These are phyloP conservation scores for Spialia ferax DNA, from an alignment of 2,888 invertebrate species.

Conservation along the genomic window DNA sequence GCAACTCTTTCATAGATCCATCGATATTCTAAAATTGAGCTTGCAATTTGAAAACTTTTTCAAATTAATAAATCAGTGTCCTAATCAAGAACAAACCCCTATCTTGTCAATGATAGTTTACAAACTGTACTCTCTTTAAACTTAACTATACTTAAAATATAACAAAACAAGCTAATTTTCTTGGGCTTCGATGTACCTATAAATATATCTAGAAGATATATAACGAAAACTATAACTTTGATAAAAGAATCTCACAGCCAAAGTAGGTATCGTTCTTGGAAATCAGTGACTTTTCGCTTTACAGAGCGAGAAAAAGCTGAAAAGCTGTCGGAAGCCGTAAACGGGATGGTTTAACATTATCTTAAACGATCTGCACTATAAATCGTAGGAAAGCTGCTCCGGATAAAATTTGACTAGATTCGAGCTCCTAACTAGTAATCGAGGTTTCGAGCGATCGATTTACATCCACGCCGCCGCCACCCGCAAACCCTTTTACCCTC, in stretches of 20 bases:
- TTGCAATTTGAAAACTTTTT: too few relatives aligned
- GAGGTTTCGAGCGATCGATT: slow-evolving; percentile 33
- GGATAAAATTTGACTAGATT: slow-evolving; percentile 30
- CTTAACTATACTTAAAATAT: too few relatives aligned
- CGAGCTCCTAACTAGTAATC: slow-evolving; percentile 20
- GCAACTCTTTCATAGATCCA: too few relatives aligned
- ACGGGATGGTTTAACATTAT: neutral
- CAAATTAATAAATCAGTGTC: too few relatives aligned
- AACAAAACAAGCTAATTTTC: too few relatives aligned
- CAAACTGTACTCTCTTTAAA: too few relatives aligned
- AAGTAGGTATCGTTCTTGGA: neutral
- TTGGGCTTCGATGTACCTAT: too few relatives aligned
- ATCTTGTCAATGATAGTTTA: too few relatives aligned
- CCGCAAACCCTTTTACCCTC: slow-evolving; percentile 35
- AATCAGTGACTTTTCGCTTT: neutral
- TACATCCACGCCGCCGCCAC: slow-evolving; percentile 14
- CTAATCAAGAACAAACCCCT: too few relatives aligned
- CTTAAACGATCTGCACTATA: slow-evolving; percentile 1
- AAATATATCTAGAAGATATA: too few relatives aligned
- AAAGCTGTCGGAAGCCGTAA: neutral
- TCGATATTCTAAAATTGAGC: too few relatives aligned
- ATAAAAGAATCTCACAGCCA: neutral
- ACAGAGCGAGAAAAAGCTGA: neutral
- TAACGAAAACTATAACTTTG: too few relatives aligned
- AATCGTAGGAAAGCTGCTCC: neutral